A percentile compares a stretch with the other conserved stretches of the same genome.
phyloP scores from a whole-genome alignment of 2,797 vertebrate genomes.

The Anguilla pacifica region DNA sequence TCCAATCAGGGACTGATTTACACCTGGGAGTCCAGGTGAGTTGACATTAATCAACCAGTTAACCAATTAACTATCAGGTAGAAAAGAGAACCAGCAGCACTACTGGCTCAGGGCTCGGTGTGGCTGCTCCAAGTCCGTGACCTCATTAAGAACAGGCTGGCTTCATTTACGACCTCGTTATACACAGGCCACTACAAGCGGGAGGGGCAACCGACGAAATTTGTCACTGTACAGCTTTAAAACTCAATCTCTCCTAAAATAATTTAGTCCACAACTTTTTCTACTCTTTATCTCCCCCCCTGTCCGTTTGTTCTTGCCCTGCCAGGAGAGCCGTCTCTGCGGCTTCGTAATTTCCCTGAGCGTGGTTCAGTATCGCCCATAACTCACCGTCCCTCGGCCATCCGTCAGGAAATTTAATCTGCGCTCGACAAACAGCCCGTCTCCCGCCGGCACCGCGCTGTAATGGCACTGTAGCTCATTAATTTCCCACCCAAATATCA shows the following conservation, averaged over 20 bases:
- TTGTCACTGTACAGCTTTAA: neutral
- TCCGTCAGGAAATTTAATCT: constrained; percentile 70
- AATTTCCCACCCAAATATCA: constrained; percentile 41
- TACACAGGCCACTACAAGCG: neutral
- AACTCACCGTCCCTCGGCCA: constrained; percentile 61
- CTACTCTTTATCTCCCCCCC: neutral
- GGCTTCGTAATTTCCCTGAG: constrained; percentile 63
- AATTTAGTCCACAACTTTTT: neutral
- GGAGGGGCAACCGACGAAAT: neutral
- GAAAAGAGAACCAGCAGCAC: no score
- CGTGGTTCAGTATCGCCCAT: constrained; percentile 62
- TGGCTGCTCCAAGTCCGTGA: no score
- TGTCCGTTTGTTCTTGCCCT: neutral
- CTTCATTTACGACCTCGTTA: neutral
- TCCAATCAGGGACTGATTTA: no score
- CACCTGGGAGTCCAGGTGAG: neutral
- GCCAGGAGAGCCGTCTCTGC: constrained; percentile 15
- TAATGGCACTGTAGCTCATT: constrained; percentile 47
- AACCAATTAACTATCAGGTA: neutral
- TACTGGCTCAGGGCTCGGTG: no score
- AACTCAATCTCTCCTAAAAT: neutral
- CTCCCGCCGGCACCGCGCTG: constrained; percentile 37
- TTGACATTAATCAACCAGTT: neutral
- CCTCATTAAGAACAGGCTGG: no score
- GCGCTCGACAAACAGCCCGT: constrained; percentile 58